A percentile compares a stretch with the other conserved stretches of the same genome.
phyloP scores from a whole-genome alignment of 2,888 invertebrate species.

The Phyllotreta striolata region DNA sequence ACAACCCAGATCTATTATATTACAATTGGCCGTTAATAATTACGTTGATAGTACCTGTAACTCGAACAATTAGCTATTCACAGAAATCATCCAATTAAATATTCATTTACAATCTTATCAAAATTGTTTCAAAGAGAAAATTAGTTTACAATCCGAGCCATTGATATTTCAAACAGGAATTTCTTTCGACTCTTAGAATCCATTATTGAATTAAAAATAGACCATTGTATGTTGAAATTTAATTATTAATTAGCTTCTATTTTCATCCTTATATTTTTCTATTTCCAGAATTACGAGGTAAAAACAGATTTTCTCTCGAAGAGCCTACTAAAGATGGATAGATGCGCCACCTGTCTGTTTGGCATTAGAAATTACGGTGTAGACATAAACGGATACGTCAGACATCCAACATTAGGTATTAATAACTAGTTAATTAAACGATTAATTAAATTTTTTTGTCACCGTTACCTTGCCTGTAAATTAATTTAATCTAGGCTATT shows the following conservation, averaged over 20 bases:
- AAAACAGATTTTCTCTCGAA: conserved; percentile 73
- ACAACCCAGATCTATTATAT: not conserved
- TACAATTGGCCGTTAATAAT: not conserved
- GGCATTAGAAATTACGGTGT: conserved; percentile 94
- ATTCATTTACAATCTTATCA: conserved; percentile 6
- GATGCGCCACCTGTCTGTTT: conserved; percentile 92
- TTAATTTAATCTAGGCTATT: no score
- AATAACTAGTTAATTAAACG: no score
- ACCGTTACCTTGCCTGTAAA: no score
- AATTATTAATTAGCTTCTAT: no score
- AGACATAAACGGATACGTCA: conserved; percentile 92
- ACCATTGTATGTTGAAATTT: no score
- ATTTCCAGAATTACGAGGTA: conserved; percentile 83
- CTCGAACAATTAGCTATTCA: conserved; percentile 2
- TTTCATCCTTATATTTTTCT: not conserved
- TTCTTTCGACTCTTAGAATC: not conserved
- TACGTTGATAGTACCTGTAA: conserved; percentile 7
- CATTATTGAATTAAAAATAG: no score
- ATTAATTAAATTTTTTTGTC: not conserved
- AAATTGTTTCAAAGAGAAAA: conserved; percentile 7
- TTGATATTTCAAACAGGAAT: no score
- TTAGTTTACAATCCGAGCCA: not conserved
- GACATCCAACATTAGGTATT: conserved; percentile 80
- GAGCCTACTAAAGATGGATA: conserved; percentile 81
- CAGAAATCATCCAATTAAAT: conserved; percentile 10